Evolutionary conservation across 2,113 vertebrate species (phyloP), one percentile per base, ranked within the genome.

Genomic region (Myotis yumanensis): DNA sequence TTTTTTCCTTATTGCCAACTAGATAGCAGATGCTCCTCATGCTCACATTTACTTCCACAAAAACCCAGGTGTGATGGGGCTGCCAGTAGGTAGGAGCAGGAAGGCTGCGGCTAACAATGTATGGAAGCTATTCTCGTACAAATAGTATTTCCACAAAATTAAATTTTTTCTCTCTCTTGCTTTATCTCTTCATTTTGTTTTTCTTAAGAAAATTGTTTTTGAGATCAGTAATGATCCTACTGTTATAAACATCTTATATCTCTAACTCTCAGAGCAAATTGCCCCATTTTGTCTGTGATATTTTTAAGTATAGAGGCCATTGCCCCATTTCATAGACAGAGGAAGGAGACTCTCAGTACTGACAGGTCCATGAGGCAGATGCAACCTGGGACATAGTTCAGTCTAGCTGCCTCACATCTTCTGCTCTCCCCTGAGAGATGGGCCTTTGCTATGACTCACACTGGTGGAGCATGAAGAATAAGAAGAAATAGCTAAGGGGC

Each of bases 201-300:
- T 51, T 25, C 46, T 66, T 84, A 92, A 96, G 72, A 93, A 94
- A 87, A 85, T 23, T 75, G 3, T 52, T 93, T 83, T 83, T 71
- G 43, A 95, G 52, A 69, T 88, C 4, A 48, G 23, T 54, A 86
- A n/a, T 82, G 17, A 90, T 69, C 81, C 16, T 22, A 43, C 43
- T 57, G 32, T 46, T 37, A 68, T 2, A 64, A 37, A 17, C 11
- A 84, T 48, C 46, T 90, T 23, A 48, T 54, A 62, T 54, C 66
- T 51, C 20, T 68, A 93, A 84, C 14, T 89, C n/a, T 93, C 5
- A 32, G 40, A 17, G n/a, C 20, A n/a, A 71, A 1, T 51, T 76
- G n/a, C 66, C 12, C 15, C 17, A 46, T 69, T 81, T 6, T 22
- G 11, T 57, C 7, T 51, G 40, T 23, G 20, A 48, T 92, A 82